These are phyloP conservation scores for Ia io DNA, from an alignment of 2,113 vertebrate species.

Conservation along the genomic window DNA sequence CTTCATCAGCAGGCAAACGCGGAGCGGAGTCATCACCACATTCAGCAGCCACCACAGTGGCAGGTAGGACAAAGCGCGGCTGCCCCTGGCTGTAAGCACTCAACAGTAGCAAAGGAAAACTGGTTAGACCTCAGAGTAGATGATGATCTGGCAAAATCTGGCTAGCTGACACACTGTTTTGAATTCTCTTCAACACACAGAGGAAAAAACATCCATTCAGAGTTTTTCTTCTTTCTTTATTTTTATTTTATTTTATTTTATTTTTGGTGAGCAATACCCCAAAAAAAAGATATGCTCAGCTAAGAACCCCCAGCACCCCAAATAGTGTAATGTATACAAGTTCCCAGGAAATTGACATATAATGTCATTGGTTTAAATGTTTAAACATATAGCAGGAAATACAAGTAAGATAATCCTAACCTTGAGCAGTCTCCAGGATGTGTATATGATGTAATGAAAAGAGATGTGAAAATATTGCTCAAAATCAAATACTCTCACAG, in stretches of 20 bases:
- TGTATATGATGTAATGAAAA: background rate
- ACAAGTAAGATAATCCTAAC: background rate
- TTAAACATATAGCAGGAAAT: slow-evolving; percentile 2
- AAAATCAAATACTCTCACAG: background rate
- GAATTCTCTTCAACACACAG: background rate
- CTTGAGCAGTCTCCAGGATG: background rate
- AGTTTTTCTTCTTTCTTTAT: background rate
- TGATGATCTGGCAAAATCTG: background rate
- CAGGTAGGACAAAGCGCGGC: background rate
- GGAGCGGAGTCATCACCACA: background rate
- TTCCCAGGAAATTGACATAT: background rate
- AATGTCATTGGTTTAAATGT: background rate
- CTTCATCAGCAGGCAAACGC: background rate
- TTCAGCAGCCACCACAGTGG: background rate
- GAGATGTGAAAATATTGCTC: background rate
- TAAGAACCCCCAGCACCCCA: background rate
- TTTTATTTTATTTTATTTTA: background rate
- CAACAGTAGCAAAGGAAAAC: background rate
- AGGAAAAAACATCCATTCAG: background rate
- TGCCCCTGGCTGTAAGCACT: background rate
- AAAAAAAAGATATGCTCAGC: background rate
- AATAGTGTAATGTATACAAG: background rate
- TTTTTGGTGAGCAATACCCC: background rate
- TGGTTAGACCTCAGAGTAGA: background rate
- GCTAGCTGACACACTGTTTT: background rate